Evolutionary conservation across 1,140 invertebrate genomes (phyloP).

Genomic region (Bombus ignitus): DNA sequence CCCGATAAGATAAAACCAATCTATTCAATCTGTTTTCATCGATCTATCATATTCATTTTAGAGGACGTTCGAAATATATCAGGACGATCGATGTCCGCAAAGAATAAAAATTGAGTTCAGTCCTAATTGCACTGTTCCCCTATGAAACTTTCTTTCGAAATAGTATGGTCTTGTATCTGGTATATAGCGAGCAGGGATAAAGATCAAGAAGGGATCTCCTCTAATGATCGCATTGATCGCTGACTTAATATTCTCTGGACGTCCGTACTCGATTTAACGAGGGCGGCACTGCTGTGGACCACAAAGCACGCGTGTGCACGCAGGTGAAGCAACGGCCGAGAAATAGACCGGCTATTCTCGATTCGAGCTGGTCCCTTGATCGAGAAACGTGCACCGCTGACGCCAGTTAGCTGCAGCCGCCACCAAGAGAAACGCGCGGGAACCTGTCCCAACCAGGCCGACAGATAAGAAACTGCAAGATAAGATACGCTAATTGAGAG

Average conservation of each 20-base stretch:
- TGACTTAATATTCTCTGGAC: slow-evolving; percentile 58
- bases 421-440: slow-evolving; percentile 46
- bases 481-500: slow-evolving; percentile 78
- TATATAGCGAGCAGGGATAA: background rate
- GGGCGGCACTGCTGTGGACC: slow-evolving; percentile 52
- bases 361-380: slow-evolving; percentile 23
- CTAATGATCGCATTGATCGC: slow-evolving; percentile 61
- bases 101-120: slow-evolving; percentile 8
- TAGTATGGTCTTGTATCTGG: slow-evolving; percentile 8
- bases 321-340: slow-evolving; percentile 50
- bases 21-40: background rate
- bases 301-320: slow-evolving; percentile 48
- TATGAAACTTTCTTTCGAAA: slow-evolving; percentile 33
- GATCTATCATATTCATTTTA: background rate
- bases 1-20: too few species aligned
- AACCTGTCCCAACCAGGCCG: slow-evolving; percentile 59
- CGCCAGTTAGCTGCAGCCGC: slow-evolving; percentile 22
- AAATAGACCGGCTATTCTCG: slow-evolving; percentile 54
- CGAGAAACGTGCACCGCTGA: slow-evolving; percentile 40
- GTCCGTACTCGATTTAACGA: slow-evolving; percentile 61
- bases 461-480: slow-evolving; percentile 67
- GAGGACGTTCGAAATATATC: background rate
- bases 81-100: slow-evolving; percentile 5
- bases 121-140: slow-evolving; percentile 34
- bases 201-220: slow-evolving; percentile 38